Evolutionary conservation across 1,140 invertebrate species (phyloP).

Genomic region (Eriosoma lanigerum): DNA sequence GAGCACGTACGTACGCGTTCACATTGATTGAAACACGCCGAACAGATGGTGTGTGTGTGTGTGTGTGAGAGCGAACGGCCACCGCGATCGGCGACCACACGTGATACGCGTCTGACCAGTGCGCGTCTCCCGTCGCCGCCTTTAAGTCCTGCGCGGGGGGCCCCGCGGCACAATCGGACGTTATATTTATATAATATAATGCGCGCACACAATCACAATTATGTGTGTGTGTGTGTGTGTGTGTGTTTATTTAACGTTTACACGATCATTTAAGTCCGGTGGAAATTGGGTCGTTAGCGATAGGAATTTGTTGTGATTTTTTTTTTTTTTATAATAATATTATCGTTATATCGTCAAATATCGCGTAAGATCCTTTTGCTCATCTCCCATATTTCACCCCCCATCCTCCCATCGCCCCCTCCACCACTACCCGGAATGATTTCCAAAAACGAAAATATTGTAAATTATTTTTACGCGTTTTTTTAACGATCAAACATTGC

Average conservation of each 20-base stretch:
- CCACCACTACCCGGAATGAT: too few species aligned
- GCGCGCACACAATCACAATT: background rate
- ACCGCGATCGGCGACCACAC: conserved; percentile 50
- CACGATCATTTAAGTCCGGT: background rate
- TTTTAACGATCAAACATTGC: too few species aligned
- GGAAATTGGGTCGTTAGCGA: conserved; percentile 20
- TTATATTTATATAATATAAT: too few species aligned
- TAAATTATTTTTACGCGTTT: too few species aligned
- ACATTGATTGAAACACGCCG: conserved; percentile 49
- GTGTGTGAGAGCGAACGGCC: conserved; percentile 40
- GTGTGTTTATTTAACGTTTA: conserved; percentile 26
- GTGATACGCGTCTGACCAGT: conserved; percentile 48
- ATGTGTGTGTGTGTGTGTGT: background rate
- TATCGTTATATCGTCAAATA: background rate
- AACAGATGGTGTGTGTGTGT: conserved; percentile 28
- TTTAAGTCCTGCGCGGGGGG: background rate
- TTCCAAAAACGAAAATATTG: too few species aligned
- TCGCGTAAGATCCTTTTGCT: too few species aligned
- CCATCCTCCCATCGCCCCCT: too few species aligned
- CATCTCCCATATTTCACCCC: too few species aligned
- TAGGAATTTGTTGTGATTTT: conserved; percentile 29
- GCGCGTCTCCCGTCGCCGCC: conserved; percentile 8
- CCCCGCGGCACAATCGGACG: background rate
- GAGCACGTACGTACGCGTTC: conserved; percentile 44
- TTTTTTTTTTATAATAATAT: conserved; percentile 14